phyloP scores from a whole-genome alignment of 2,113 vertebrate genomes.

The Pagrus major region DNA sequence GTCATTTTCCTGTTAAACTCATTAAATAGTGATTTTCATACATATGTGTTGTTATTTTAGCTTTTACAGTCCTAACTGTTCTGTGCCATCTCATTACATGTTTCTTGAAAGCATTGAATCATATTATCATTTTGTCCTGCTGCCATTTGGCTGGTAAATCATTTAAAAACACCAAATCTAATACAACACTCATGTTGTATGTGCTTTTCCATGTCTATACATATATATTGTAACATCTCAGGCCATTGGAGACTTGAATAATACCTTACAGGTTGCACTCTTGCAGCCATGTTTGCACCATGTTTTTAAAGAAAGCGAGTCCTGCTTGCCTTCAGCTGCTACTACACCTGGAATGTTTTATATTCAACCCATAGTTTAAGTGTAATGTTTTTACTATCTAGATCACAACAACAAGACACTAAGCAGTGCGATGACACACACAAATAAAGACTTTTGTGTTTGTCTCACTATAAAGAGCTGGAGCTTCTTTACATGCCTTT shows the following conservation, averaged over 20 bases:
- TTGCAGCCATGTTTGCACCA: neutral
- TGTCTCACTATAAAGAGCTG: neutral
- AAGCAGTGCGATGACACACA: neutral
- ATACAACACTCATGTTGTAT: neutral
- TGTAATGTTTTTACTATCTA: neutral
- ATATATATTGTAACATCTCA: neutral
- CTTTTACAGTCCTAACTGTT: neutral
- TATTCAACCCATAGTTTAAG: too few species aligned
- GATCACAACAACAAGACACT: neutral
- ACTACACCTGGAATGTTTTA: neutral
- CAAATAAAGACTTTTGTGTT: neutral
- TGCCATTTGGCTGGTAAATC: neutral
- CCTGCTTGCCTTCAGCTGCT: neutral
- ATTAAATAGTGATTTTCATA: too few species aligned
- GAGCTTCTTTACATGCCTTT: neutral
- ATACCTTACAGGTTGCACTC: neutral
- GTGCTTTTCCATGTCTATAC: neutral
- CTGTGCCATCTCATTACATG: neutral
- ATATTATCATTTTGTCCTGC: neutral
- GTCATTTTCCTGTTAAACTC: neutral
- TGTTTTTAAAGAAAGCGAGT: neutral
- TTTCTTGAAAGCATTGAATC: neutral
- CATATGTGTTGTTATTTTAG: neutral
- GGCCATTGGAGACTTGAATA: neutral
- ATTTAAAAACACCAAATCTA: neutral